Evolutionary conservation across 2,113 vertebrate species (phyloP).

Genomic region (Tupaia chinensis): DNA sequence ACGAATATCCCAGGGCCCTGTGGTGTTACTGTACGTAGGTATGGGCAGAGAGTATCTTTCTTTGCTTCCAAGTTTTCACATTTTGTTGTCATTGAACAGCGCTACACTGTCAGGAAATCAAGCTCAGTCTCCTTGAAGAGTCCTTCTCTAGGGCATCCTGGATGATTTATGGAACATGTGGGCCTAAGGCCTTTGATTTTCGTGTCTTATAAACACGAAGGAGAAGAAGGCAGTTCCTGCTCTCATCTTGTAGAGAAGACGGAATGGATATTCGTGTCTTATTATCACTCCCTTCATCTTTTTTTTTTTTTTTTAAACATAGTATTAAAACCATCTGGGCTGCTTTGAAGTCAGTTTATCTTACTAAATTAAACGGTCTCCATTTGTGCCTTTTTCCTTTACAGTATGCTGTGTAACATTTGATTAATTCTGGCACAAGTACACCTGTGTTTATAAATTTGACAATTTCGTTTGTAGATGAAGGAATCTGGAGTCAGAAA

Average conservation of each 20-base stretch:
- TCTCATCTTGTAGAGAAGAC: conserved; percentile 47
- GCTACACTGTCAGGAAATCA: conserved; percentile 54
- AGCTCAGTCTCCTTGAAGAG: neutral
- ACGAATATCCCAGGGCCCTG: neutral
- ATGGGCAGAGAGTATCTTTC: neutral
- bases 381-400: conserved; percentile 67
- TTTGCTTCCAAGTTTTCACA: neutral
- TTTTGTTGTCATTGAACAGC: neutral
- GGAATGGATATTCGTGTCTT: conserved; percentile 45
- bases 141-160: neutral
- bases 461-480: conserved; percentile 53
- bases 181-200: conserved; percentile 54
- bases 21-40: too few relatives aligned
- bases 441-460: conserved; percentile 69
- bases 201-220: conserved; percentile 57
- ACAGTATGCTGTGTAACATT: neutral
- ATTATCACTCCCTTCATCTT: conserved; percentile 79
- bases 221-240: conserved; percentile 72
- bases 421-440: conserved; percentile 60
- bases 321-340: conserved; percentile 79
- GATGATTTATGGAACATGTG: conserved; percentile 50
- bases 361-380: conserved; percentile 70
- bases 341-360: conserved; percentile 80
- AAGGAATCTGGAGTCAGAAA: conserved; percentile 59
- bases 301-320: conserved; percentile 55